Evolutionary conservation across 2,888 invertebrate genomes (phyloP).

Genomic region (Mylabris sibirica): DNA sequence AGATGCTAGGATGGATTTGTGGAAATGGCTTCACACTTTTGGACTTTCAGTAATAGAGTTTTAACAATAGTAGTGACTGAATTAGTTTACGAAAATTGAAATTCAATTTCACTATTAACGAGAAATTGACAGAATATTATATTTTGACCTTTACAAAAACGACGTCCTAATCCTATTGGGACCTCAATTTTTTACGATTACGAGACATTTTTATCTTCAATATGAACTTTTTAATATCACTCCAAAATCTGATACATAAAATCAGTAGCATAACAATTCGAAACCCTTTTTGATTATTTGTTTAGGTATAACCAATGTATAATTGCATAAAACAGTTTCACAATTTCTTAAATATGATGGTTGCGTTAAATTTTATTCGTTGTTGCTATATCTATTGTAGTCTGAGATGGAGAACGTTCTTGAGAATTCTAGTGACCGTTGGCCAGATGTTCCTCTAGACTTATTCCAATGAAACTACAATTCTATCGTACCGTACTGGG

Average conservation of each 20-base stretch:
- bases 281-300: too few species aligned
- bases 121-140: background rate
- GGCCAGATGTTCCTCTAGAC: constrained; percentile 3
- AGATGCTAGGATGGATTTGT: constrained; percentile 18
- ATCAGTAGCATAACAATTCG: too few species aligned
- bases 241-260: too few species aligned
- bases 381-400: constrained; percentile 3
- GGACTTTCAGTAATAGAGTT: background rate
- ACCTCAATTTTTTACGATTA: background rate
- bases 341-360: background rate
- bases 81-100: background rate
- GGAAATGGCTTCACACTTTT: constrained; percentile 24
- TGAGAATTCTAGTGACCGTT: constrained; percentile 5
- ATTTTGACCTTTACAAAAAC: background rate
- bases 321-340: too few species aligned
- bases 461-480: background rate
- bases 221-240: too few species aligned
- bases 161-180: background rate
- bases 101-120: constrained; percentile 4
- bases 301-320: too few species aligned
- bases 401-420: background rate
- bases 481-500: background rate
- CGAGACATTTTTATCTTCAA: background rate
- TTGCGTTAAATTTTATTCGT: too few species aligned
- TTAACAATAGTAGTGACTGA: background rate